These are phyloP conservation scores for Calvadosia cruxmelitensis DNA, from an alignment of 30 jellyfish, hydroid and myxozoan genomes.

Conservation along the genomic window DNA sequence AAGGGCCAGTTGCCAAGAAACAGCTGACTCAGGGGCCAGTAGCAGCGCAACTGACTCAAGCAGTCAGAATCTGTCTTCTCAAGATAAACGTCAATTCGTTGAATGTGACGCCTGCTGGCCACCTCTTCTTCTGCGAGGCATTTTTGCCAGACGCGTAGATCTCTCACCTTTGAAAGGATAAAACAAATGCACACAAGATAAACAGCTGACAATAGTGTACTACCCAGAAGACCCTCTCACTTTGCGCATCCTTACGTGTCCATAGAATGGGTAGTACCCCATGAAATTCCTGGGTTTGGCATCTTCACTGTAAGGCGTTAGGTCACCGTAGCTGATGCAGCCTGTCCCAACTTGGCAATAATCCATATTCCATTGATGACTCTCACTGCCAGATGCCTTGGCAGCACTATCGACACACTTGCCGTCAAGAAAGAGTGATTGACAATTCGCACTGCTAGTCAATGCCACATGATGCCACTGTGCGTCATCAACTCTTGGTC, in stretches of 20 bases:
- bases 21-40: conserved; percentile 4
- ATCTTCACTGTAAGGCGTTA: conserved; percentile 4
- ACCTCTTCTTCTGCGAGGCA: background rate
- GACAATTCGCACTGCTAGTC: background rate
- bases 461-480: conserved; percentile 17
- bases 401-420: background rate
- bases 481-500: conserved; percentile 6
- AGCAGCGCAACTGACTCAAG: background rate
- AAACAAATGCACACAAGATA: no score
- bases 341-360: conserved; percentile 10
- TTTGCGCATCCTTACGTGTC: background rate
- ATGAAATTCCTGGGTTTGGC: background rate
- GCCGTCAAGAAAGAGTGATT: conserved; percentile 8
- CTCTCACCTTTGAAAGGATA: conserved; percentile 5
- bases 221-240: no score
- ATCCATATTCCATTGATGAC: background rate
- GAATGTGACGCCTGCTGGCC: background rate
- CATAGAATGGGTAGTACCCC: conserved; percentile 1
- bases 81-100: conserved; percentile 3
- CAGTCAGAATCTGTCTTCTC: background rate
- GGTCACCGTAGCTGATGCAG: conserved; percentile 13
- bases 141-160: conserved; percentile 6
- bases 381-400: background rate
- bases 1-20: background rate
- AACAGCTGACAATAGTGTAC: no score